Conservation (phyloP, 2,888 invertebrate species). For the Merodon equestris region DNA sequence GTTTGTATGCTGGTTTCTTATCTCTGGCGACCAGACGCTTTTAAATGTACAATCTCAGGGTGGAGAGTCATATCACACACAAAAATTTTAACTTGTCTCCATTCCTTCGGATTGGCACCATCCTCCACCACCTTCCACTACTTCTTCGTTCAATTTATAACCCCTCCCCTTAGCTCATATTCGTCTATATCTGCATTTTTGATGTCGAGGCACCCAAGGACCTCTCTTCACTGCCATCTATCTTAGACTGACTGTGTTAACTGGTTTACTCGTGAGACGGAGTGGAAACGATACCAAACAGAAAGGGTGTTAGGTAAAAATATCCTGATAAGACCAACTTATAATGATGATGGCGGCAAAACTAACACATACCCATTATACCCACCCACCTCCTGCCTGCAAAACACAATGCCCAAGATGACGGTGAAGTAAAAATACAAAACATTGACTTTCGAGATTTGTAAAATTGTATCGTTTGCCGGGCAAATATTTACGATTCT, state of each 20-base stretch:
- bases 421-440: slow-evolving; percentile 1
- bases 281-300: slow-evolving; percentile 40
- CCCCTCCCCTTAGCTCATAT: slow-evolving; percentile 62
- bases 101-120: slow-evolving; percentile 6
- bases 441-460: slow-evolving; percentile 32
- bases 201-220: slow-evolving; percentile 32
- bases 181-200: slow-evolving; percentile 64
- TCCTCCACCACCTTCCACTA: slow-evolving; percentile 19
- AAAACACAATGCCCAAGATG: no score
- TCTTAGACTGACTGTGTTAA: slow-evolving; percentile 35
- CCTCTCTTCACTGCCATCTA: slow-evolving; percentile 27
- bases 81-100: slow-evolving; percentile 63
- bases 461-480: slow-evolving; percentile 34
- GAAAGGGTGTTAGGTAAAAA: slow-evolving; percentile 34
- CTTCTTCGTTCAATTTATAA: slow-evolving; percentile 65
- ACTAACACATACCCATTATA: slow-evolving; percentile 10
- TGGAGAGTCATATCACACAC: slow-evolving; percentile 63
- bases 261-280: slow-evolving; percentile 21
- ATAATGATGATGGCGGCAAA: slow-evolving; percentile 56
- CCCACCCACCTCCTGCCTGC: no score
- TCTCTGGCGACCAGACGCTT: slow-evolving; percentile 79
- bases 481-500: slow-evolving; percentile 57
- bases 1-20: slow-evolving; percentile 73
- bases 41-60: slow-evolving; percentile 71
- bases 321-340: slow-evolving; percentile 59